Evolutionary conservation across 2,888 invertebrate species (phyloP).

Genomic region (Strigamia maritima): DNA sequence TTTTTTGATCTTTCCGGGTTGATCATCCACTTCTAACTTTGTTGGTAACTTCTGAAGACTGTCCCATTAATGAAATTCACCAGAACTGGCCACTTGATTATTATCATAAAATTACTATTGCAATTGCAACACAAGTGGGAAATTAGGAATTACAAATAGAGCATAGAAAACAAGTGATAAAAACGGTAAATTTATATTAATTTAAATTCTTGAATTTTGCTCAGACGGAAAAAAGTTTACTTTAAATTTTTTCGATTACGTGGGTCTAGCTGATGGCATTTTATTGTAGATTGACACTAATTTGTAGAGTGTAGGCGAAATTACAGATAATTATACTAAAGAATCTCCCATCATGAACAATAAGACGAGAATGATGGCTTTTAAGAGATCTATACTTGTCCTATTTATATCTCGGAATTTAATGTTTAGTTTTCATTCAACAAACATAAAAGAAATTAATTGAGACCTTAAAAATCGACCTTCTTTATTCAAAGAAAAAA

Average conservation of each 20-base stretch:
- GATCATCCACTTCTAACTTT: not conserved
- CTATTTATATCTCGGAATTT: not conserved
- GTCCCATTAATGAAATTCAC: not conserved
- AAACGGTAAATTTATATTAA: not conserved
- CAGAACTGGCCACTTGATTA: conserved; percentile 15
- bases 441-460: not conserved
- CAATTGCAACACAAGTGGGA: not conserved
- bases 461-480: not conserved
- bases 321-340: conserved; percentile 22
- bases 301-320: conserved; percentile 8
- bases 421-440: not conserved
- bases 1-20: not conserved
- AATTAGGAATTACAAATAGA: not conserved
- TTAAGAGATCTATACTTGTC: not conserved
- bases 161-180: not conserved
- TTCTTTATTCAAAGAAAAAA: not conserved
- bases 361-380: not conserved
- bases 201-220: not conserved
- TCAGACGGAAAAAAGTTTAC: not conserved
- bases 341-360: conserved; percentile 1
- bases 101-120: not conserved
- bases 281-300: conserved; percentile 23
- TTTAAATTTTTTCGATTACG: not conserved
- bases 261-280: not conserved
- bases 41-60: not conserved